Base-by-base conservation (phyloP, 2,113 vertebrate species). In the Sula dactylatra region DNA sequence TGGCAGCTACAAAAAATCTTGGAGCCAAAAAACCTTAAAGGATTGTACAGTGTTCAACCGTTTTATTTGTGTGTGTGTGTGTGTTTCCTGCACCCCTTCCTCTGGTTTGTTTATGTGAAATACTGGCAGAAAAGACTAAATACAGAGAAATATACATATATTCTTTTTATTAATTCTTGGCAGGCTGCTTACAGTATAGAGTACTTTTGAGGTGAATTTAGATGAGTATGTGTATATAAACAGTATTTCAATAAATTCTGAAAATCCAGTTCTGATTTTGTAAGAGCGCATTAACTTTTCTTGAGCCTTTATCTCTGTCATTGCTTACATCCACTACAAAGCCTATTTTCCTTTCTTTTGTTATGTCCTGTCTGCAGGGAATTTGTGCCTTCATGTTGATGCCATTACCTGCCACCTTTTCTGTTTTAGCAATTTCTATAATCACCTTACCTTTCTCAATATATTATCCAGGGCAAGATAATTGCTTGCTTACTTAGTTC, bases 151-250 rank as follows among this genome's bases (percentile, higher is more conserved):
- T 89, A 90, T 24, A 87, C 69, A 88, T 81, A 88, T 82, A 80
- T 93, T 55, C 64, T 97, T 97, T 95, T 91, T 92, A 93, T 97
- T 97, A 95, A 83, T 97, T 96, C 90, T 97, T 98, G 93, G 86
- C 95, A 97, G 84, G 59, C 87, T 96, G 86, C 72, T 89, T 96
- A 71, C n/a, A 64, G 49, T 90, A 91, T 10, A 54, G 76, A 94
- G 88, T 50, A 38, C 42, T 96, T 96, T 16, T 12, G 91, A 90
- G 85, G 88, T 97, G 81, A 86, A 89, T 95, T 97, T 96, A 96
- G 82, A 97, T 72, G 87, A 81, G n/a, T 80, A 49, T 92, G 70
- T 66, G 82, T 94, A 92, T 93, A 80, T 72, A 77, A 96, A 77
- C 56, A 94, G 34, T 86, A 61, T 85, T 73, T 94, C 79, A 59